A percentile compares a stretch with the other conserved stretches of the same genome.
These are phyloP conservation scores for Phalacrocorax pelagicus DNA, from an alignment of 2,113 vertebrate species.

Conservation along the genomic window DNA sequence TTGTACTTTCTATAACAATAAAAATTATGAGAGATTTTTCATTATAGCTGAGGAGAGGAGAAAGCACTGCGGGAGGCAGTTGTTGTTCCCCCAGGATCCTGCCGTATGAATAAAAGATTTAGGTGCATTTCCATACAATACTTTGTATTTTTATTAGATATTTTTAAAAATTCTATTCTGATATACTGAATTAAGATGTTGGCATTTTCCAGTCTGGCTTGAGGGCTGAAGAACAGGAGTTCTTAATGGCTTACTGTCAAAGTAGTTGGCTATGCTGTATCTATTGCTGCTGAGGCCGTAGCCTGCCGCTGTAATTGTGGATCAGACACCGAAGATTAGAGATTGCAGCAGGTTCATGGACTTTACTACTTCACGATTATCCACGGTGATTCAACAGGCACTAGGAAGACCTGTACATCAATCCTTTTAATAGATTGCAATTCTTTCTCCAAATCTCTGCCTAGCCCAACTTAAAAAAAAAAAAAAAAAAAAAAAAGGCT, in stretches of 20 bases:
- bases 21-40: neutral
- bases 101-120: neutral
- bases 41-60: neutral
- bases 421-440: neutral
- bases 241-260: constrained; percentile 4
- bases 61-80: neutral
- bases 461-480: neutral
- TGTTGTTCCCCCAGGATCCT: neutral
- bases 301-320: neutral
- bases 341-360: constrained; percentile 3
- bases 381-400: neutral
- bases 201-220: constrained; percentile 9
- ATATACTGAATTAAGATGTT: neutral
- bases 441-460: neutral
- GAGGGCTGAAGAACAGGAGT: neutral
- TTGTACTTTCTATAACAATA: neutral
- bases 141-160: neutral
- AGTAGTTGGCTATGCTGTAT: neutral
- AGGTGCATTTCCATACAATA: neutral
- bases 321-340: neutral
- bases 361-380: neutral
- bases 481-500: neutral
- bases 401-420: neutral
- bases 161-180: neutral
- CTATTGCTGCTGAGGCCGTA: neutral